Conservation (phyloP, 2,888 invertebrate species). For the Nycteola revayana region DNA sequence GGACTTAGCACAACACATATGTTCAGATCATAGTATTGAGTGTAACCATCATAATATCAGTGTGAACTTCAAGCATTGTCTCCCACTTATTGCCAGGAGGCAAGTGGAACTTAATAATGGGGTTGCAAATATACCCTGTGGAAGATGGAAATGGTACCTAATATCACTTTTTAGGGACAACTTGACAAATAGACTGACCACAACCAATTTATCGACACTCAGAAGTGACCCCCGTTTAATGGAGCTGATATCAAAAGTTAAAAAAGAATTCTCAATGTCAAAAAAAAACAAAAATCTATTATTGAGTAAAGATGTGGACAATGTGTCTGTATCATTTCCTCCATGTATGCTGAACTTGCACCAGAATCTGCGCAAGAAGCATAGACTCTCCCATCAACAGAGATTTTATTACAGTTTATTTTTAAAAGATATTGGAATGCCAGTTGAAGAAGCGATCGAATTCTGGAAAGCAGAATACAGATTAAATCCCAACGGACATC, state of each 20-base stretch:
- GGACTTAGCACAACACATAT: slow-evolving; percentile 58
- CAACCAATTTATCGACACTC: slow-evolving; percentile 43
- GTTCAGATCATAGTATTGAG: slow-evolving; percentile 37
- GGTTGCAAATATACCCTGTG: slow-evolving; percentile 76
- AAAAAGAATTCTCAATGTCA: slow-evolving; percentile 33
- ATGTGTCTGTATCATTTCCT: slow-evolving; percentile 72
- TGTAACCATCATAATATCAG: slow-evolving; percentile 52
- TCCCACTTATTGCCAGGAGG: slow-evolving; percentile 75
- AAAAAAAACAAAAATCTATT: slow-evolving; percentile 32
- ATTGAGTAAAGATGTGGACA: slow-evolving; percentile 63
- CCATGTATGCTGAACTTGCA: slow-evolving; percentile 86
- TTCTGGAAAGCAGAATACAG: slow-evolving; percentile 86
- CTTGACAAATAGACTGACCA: slow-evolving; percentile 52
- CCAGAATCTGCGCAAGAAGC: slow-evolving; percentile 70
- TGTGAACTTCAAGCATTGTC: slow-evolving; percentile 80
- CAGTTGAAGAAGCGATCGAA: slow-evolving; percentile 82
- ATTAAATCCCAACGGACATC: slow-evolving; percentile 62
- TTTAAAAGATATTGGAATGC: slow-evolving; percentile 87
- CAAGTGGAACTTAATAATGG: slow-evolving; percentile 78
- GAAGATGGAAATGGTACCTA: slow-evolving; percentile 78
- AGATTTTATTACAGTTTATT: slow-evolving; percentile 86
- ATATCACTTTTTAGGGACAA: slow-evolving; percentile 69
- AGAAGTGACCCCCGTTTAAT: slow-evolving; percentile 59
- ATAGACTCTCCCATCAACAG: slow-evolving; percentile 84
- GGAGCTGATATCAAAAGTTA: slow-evolving; percentile 52